These are phyloP conservation scores for Coenonympha arcania DNA, from an alignment of 2,888 invertebrate genomes.

Conservation along the genomic window DNA sequence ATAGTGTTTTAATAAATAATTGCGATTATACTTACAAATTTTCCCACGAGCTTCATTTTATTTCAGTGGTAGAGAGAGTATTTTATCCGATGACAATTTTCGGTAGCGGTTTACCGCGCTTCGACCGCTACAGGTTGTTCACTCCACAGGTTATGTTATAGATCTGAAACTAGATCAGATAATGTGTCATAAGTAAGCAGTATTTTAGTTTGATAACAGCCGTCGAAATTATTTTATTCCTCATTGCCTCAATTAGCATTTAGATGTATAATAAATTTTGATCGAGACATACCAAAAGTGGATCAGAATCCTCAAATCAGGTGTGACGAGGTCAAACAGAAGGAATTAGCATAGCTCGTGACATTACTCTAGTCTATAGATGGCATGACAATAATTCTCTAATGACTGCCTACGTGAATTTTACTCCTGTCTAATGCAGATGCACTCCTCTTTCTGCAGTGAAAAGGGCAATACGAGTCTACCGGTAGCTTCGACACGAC, in stretches of 20 bases:
- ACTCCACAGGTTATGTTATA: slow-evolving; percentile 50
- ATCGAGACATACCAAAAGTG: slow-evolving; percentile 61
- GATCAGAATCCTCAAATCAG: slow-evolving; percentile 60
- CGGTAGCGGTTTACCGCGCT: slow-evolving; percentile 29
- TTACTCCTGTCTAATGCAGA: no score
- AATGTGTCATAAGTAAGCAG: slow-evolving; percentile 46
- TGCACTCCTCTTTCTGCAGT: slow-evolving; percentile 45
- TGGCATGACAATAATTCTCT: slow-evolving; percentile 35
- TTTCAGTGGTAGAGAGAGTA: slow-evolving; percentile 20
- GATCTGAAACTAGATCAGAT: slow-evolving; percentile 63
- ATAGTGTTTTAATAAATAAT: neutral
- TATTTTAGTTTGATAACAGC: slow-evolving; percentile 44
- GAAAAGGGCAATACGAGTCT: slow-evolving; percentile 22
- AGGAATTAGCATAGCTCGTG: slow-evolving; percentile 57
- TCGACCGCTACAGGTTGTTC: slow-evolving; percentile 39
- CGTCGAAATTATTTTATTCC: slow-evolving; percentile 50
- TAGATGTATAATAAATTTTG: slow-evolving; percentile 61
- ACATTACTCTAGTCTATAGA: slow-evolving; percentile 37
- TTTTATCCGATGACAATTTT: slow-evolving; percentile 14
- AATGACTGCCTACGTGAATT: no score
- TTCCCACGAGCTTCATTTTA: slow-evolving; percentile 38
- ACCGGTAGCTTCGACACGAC: slow-evolving; percentile 48
- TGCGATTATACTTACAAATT: slow-evolving; percentile 43
- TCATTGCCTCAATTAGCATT: slow-evolving; percentile 66
- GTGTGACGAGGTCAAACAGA: slow-evolving; percentile 58